Evolutionary conservation across 2,113 vertebrate species (phyloP), one percentile per base, ranked within the genome.

Genomic region (Bos javanicus): DNA sequence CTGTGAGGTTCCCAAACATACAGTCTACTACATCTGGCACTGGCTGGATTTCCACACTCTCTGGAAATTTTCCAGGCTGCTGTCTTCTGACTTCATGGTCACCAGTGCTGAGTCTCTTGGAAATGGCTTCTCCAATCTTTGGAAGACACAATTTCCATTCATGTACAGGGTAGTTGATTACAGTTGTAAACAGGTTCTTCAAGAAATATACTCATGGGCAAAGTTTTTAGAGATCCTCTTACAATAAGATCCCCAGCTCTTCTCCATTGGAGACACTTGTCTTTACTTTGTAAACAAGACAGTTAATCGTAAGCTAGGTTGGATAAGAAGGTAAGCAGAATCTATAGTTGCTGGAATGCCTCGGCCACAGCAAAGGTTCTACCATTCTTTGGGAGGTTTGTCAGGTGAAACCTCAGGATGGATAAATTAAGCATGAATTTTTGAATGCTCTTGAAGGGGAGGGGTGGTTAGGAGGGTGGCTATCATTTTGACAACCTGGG

Each of bases 1-100:
- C 78, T 94, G 95, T 93, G 89, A 46, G 50, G 48, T 86, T 96
- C 86, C 67, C 89, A 95, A 95, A 88, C 76, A 62, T 71, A 78
- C 43, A 30, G 86, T 91, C 90, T 76, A 81, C 64, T 62, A 95
- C 95, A 98, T 98, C 96, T 98, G 96, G 83, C 52, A 94, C 48
- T 92, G 84, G 62, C 36, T 80, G 48, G 52, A 59, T 80, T 96
- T 90, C 21, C 52, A 95, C 56, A 76, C 82, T 84, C 39, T 80
- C 87, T 94, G 97, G 57, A 90, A 48, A 16, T 54, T 97, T 96
- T 87, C 97, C 94, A 96, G 92, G 87, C 26, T 92, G 39, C 90
- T 97, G 52, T 95, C 94, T 95, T 94, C 59, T 95, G 90, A 98
- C 96, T 98, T 97, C 83, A 93, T 91, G 91, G 71, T 91, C 91